Conservation (phyloP, 2,113 vertebrate genomes). For the Tricholaema leucomelas region DNA sequence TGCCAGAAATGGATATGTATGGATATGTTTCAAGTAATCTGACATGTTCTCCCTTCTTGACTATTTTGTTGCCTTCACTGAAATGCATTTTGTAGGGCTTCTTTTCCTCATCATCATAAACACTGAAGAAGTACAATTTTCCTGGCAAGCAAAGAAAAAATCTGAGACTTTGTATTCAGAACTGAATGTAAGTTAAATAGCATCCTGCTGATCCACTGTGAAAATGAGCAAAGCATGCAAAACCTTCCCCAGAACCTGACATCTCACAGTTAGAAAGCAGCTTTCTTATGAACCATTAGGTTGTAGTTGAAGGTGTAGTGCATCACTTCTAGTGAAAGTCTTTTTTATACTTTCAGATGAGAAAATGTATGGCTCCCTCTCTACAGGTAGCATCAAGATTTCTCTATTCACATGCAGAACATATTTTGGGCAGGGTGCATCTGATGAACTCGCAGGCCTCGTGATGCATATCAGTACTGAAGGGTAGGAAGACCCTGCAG, state of each 20-base stretch:
- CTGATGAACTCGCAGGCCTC: background rate
- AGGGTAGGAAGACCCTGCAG: too few species aligned
- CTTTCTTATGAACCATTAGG: background rate
- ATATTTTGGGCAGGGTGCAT: background rate
- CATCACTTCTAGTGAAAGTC: background rate
- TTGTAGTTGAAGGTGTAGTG: background rate
- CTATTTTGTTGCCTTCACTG: slow-evolving; percentile 7
- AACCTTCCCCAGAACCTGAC: background rate
- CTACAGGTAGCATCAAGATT: background rate
- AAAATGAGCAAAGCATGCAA: background rate
- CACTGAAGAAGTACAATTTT: background rate
- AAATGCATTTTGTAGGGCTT: background rate
- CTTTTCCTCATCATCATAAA: background rate
- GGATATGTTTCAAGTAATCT: background rate
- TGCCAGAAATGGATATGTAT: background rate
- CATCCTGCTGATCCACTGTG: background rate
- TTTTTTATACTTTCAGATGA: background rate
- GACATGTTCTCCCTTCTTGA: background rate
- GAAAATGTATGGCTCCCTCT: background rate
- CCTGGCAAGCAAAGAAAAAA: background rate
- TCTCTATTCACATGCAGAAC: background rate
- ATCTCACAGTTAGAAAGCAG: background rate
- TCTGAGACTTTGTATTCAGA: background rate
- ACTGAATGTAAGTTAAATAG: background rate
- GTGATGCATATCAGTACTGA: background rate